Evolutionary conservation across 2,888 invertebrate species (phyloP), one percentile per base, ranked within the genome.

Genomic region (Resseliella maxima): DNA sequence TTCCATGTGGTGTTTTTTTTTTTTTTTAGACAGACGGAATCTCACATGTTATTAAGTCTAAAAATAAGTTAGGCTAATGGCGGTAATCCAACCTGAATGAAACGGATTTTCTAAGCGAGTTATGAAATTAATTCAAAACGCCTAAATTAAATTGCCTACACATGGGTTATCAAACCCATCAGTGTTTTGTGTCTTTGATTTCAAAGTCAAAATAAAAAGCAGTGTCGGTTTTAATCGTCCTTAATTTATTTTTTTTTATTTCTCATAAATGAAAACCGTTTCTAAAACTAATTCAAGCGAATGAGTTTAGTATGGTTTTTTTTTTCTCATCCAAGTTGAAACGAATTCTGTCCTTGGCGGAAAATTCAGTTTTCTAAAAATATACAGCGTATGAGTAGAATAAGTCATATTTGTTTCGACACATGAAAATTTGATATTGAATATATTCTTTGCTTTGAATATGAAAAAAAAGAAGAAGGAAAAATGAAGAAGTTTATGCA

Each of bases 351-450:
- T 83, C 83, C 83, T 83, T 83, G 83, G 24, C 83, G 38, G 38
- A 83, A 83, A 83, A 59, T 31, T 27, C 72, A 10, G 15, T 31
- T 72, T 31, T 72, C 72, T 72, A 72, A 72, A 72, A 72, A 72
- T 72, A 72, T 18, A 72, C 15, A n/a, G 27, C 31, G 72, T 31
- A 35, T 35, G 72, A 72, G 31, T 5, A 31, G 31, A 72, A 72
- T n/a, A 31, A 72, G 35, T 12, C 31, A 72, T n/a, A 72, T 27
- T 72, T 72, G 35, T 72, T 72, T 72, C 72, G 72, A 12, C 31
- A 72, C 72, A 72, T 72, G 31, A 72, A 72, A 12, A 15, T 72
- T 6, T 24, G 27, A 15, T 35, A 72, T 72, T 15, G 31, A 72
- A 72, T 59, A n/a, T 59, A 18, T 15, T 72, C 24, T 59, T 59